These are phyloP conservation scores for Anodontia alba DNA, from an alignment of 2,888 invertebrate genomes.

Conservation along the genomic window DNA sequence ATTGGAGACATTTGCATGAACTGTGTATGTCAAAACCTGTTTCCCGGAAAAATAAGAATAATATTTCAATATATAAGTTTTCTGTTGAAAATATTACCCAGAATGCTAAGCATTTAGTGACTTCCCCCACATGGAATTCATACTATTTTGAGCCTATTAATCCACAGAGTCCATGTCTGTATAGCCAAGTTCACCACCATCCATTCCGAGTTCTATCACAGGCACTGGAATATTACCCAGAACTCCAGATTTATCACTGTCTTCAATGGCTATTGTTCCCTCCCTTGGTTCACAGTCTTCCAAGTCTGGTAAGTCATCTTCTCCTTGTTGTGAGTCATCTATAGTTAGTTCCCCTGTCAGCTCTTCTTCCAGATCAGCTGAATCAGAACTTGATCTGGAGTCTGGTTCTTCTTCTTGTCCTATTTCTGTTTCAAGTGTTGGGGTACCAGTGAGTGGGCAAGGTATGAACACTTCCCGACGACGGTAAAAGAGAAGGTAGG, in stretches of 20 bases:
- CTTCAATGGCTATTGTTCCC: conserved; percentile 26
- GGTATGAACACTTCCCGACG: conserved; percentile 68
- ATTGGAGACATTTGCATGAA: too few species aligned
- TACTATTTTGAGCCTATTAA: too few species aligned
- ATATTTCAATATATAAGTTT: too few species aligned
- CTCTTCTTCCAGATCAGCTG: conserved; percentile 1
- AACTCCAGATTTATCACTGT: conserved; percentile 18
- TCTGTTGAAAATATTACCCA: too few species aligned
- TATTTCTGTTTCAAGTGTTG: conserved; percentile 12
- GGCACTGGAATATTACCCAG: conserved; percentile 19
- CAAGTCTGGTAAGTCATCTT: conserved; percentile 37
- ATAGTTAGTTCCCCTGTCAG: conserved; percentile 38
- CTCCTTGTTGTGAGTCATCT: conserved; percentile 26
- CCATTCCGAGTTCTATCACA: conserved; percentile 34
- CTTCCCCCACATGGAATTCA: too few species aligned
- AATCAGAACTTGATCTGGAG: neutral
- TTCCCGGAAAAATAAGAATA: too few species aligned
- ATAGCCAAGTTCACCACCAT: conserved; percentile 64
- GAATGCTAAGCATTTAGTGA: too few species aligned
- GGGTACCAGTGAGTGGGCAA: conserved; percentile 22
- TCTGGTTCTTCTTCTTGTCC: neutral
- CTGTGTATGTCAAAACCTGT: too few species aligned
- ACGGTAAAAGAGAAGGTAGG: conserved; percentile 86
- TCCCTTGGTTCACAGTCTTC: conserved; percentile 23
- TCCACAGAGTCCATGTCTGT: conserved; percentile 81